These are phyloP conservation scores for Gambelia wislizenii DNA, from an alignment of 2,797 vertebrate species.

Conservation along the genomic window DNA sequence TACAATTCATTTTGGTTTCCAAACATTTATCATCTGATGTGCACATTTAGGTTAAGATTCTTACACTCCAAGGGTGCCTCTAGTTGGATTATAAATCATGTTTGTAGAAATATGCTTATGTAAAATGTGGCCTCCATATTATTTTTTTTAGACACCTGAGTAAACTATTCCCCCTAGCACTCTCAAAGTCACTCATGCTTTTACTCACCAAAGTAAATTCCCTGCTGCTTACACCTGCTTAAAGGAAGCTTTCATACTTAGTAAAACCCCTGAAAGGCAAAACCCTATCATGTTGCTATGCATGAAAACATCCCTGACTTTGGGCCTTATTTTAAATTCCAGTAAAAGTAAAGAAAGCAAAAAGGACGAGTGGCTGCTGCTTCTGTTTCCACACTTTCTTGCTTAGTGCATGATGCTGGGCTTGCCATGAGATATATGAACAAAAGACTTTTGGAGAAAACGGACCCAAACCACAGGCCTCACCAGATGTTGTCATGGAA, in stretches of 20 bases:
- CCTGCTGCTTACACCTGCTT: conserved; percentile 5
- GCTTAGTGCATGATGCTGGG: background rate
- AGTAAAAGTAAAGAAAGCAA: background rate
- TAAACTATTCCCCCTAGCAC: background rate
- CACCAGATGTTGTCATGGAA: background rate
- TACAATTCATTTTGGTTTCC: conserved; percentile 22
- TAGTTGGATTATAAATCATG: conserved; percentile 31
- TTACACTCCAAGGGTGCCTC: conserved; percentile 10
- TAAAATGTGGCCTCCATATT: background rate
- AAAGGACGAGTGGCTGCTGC: background rate
- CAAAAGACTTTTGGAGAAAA: background rate
- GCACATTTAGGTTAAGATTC: conserved; percentile 28
- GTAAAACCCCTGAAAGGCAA: background rate
- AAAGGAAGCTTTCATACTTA: conserved; percentile 7
- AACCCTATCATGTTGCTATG: background rate
- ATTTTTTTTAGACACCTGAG: conserved; percentile 1
- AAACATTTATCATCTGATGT: conserved; percentile 16
- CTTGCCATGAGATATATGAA: background rate
- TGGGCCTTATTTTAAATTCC: background rate
- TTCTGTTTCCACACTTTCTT: background rate
- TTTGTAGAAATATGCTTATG: conserved; percentile 22
- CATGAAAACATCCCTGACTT: background rate
- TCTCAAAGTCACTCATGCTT: background rate
- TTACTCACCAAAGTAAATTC: background rate
- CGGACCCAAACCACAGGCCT: background rate